These are phyloP conservation scores for Plectropomus leopardus DNA, from an alignment of 2,113 vertebrate species.

Conservation along the genomic window DNA sequence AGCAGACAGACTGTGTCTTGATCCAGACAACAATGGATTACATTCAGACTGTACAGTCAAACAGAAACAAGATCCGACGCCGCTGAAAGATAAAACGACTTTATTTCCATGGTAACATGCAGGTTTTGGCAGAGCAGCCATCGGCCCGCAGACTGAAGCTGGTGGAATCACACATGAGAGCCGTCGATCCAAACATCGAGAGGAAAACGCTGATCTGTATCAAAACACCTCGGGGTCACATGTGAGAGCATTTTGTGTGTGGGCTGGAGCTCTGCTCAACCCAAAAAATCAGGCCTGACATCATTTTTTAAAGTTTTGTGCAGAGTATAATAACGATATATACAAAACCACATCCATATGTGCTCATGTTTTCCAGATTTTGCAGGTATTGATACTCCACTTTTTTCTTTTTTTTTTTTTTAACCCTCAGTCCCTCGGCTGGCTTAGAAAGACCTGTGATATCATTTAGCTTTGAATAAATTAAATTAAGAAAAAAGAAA, in stretches of 20 bases:
- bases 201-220: slow-evolving; percentile 39
- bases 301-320: too few species aligned
- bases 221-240: background rate
- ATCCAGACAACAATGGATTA: slow-evolving; percentile 27
- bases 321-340: too few species aligned
- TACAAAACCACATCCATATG: too few species aligned
- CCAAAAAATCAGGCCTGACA: too few species aligned
- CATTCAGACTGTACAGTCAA: slow-evolving; percentile 19
- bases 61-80: background rate
- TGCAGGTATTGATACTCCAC: too few species aligned
- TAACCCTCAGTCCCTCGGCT: too few species aligned
- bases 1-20: background rate
- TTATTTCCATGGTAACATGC: background rate
- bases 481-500: too few species aligned
- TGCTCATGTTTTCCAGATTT: too few species aligned
- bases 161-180: slow-evolving; percentile 27
- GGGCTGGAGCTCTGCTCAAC: too few species aligned
- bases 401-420: too few species aligned
- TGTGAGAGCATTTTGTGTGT: background rate
- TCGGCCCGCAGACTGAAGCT: slow-evolving; percentile 11
- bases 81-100: slow-evolving; percentile 1
- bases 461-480: too few species aligned
- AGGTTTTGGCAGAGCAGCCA: background rate
- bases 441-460: too few species aligned
- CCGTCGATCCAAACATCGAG: background rate